Conservation (phyloP, 2,113 vertebrate species). For the Naja naja region DNA sequence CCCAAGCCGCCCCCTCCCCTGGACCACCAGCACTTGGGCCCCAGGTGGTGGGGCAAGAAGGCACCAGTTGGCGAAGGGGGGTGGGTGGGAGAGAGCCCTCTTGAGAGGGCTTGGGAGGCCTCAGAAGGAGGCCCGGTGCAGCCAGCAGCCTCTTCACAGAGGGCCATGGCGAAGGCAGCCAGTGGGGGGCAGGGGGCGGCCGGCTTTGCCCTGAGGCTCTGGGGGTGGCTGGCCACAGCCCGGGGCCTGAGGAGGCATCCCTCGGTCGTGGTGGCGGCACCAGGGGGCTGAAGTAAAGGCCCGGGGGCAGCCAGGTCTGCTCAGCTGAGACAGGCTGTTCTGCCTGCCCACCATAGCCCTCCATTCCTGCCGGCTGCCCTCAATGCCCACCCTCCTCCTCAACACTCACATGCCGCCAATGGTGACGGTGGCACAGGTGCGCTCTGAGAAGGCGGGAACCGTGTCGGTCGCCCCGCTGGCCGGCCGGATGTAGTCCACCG, state of each 20-base stretch:
- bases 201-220: no score
- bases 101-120: no score
- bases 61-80: background rate
- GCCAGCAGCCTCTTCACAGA: no score
- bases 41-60: background rate
- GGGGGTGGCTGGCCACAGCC: no score
- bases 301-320: background rate
- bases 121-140: no score
- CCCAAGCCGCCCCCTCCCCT: background rate
- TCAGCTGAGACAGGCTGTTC: background rate
- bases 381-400: rapidly evolving
- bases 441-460: constrained; percentile 87
- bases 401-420: constrained; percentile 94
- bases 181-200: no score
- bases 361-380: no score
- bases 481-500: constrained; percentile 94
- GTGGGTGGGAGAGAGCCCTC: no score
- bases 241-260: no score
- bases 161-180: no score
- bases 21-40: background rate
- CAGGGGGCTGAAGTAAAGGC: background rate
- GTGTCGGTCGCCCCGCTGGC: constrained; percentile 87
- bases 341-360: background rate
- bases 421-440: constrained; percentile 93
- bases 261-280: no score